Evolutionary conservation across 35 echinoderm and acorn worm genomes (phyloP).

Genomic region (Apostichopus californicus): DNA sequence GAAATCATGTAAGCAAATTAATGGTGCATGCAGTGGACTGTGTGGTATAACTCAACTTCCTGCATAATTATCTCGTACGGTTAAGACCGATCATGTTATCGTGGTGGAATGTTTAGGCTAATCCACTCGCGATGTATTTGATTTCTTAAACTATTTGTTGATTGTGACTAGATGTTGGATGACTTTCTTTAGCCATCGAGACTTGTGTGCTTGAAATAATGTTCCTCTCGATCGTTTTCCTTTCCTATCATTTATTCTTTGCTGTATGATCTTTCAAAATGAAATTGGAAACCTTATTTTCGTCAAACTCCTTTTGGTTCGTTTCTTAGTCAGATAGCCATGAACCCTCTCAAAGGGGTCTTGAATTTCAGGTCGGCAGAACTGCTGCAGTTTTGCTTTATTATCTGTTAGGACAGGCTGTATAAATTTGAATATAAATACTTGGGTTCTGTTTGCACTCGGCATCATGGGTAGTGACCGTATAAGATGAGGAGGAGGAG

Average conservation of each 20-base stretch:
- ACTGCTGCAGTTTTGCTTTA: conserved; percentile 30
- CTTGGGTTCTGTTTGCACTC: not conserved
- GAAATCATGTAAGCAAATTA: too few species aligned
- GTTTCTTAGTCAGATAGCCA: conserved; percentile 8
- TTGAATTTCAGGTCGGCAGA: conserved; percentile 15
- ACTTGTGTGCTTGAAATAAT: not conserved
- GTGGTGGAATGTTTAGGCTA: too few species aligned
- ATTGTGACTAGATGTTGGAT: not conserved
- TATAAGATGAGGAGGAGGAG: not conserved
- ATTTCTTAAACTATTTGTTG: too few species aligned
- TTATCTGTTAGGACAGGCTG: conserved; percentile 36
- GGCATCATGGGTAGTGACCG: not conserved
- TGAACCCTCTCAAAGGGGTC: conserved; percentile 34
- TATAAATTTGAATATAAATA: conserved; percentile 51
- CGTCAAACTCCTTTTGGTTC: not conserved
- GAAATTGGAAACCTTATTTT: conserved; percentile 32
- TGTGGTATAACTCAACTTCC: too few species aligned
- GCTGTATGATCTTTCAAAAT: conserved; percentile 23
- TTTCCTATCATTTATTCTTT: conserved; percentile 3
- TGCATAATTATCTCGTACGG: too few species aligned
- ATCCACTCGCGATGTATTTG: too few species aligned
- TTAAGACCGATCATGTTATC: too few species aligned
- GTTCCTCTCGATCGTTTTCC: not conserved
- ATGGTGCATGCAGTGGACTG: too few species aligned
- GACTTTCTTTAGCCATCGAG: not conserved